Conservation (phyloP, 2,113 vertebrate genomes). For the Callaeas wilsoni region DNA sequence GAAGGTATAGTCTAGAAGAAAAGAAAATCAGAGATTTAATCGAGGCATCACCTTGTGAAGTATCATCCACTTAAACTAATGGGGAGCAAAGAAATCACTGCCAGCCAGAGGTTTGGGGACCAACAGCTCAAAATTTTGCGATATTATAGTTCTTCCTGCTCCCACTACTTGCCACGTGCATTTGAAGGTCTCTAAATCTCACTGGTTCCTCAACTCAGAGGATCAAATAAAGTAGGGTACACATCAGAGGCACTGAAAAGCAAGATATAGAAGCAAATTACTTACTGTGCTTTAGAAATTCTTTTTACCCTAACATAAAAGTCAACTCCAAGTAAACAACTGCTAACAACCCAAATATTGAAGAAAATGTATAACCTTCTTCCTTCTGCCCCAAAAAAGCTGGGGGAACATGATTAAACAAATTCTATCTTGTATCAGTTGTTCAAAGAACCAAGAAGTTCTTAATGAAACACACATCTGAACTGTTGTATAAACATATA, state of each 20-base stretch:
- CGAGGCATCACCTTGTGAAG: not conserved
- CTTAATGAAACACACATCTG: not conserved
- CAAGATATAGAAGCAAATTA: not conserved
- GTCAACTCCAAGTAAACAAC: not conserved
- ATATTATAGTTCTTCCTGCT: not conserved
- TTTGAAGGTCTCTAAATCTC: not conserved
- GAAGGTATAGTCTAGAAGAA: constrained; percentile 61
- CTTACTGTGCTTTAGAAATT: not conserved
- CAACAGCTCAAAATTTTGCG: not conserved
- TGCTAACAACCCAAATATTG: not conserved
- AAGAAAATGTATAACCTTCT: not conserved
- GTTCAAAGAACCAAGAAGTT: not conserved
- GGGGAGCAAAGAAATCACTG: not conserved
- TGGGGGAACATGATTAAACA: not conserved
- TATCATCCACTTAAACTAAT: not conserved
- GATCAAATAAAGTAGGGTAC: not conserved
- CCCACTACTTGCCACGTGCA: not conserved
- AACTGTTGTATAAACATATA: not conserved
- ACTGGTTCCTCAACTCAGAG: not conserved
- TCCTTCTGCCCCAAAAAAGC: not conserved
- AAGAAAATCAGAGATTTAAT: constrained; percentile 39
- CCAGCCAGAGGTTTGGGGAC: not conserved
- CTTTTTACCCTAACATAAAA: not conserved
- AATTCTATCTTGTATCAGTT: not conserved
- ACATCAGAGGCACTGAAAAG: not conserved